Evolutionary conservation across 2,888 invertebrate genomes (phyloP).

Genomic region (Diloba caeruleocephala): DNA sequence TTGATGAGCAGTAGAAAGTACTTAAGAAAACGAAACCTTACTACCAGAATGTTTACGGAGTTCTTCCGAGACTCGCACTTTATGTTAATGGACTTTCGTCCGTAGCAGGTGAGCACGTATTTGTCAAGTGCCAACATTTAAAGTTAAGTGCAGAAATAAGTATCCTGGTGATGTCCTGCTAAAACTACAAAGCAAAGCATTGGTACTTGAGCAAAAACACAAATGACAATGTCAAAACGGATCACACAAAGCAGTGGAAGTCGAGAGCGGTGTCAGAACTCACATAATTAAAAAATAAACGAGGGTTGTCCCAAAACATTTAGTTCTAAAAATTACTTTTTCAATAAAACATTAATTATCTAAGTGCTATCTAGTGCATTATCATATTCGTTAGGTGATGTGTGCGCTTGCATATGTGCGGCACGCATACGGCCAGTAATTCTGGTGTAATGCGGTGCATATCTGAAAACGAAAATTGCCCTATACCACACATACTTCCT

Average conservation of each 20-base stretch:
- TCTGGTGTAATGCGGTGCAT: conserved; percentile 89
- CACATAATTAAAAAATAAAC: conserved; percentile 81
- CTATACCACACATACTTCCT: conserved; percentile 89
- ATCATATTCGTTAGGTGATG: conserved; percentile 87
- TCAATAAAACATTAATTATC: conserved; percentile 81
- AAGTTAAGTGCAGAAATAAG: conserved; percentile 45
- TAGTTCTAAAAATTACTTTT: conserved; percentile 79
- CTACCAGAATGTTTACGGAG: conserved; percentile 39
- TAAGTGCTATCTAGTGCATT: conserved; percentile 89
- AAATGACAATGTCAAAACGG: conserved; percentile 60
- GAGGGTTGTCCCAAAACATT: conserved; percentile 90
- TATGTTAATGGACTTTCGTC: conserved; percentile 52
- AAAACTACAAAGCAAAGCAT: conserved; percentile 61
- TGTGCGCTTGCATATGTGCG: conserved; percentile 89
- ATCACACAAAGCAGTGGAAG: conserved; percentile 77
- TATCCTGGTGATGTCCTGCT: conserved; percentile 61
- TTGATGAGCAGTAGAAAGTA: conserved; percentile 36
- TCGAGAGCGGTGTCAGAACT: conserved; percentile 86
- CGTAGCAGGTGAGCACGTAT: conserved; percentile 44
- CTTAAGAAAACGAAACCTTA: conserved; percentile 38
- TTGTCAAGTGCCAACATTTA: conserved; percentile 45
- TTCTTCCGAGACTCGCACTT: conserved; percentile 45
- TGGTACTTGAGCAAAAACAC: conserved; percentile 59
- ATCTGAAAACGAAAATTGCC: conserved; percentile 89
- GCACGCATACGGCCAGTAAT: conserved; percentile 89